These are phyloP conservation scores for Schizopygopsis pylzovi DNA, from an alignment of 2,797 vertebrate species.

Conservation along the genomic window DNA sequence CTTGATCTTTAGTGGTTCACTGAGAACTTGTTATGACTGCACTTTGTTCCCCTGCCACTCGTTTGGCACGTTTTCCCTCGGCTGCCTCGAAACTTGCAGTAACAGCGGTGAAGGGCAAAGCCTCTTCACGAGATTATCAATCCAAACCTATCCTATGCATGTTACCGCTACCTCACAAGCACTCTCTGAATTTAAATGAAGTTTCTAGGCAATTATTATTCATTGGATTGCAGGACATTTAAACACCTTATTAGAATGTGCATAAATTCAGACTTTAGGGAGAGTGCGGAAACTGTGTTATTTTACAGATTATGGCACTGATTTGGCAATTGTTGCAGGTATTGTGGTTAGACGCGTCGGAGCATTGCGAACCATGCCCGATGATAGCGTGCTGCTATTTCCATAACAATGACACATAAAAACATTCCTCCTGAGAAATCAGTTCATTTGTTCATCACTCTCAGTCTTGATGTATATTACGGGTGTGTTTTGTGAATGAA, in stretches of 20 bases:
- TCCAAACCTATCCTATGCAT: slow-evolving; percentile 26
- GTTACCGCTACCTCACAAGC: slow-evolving; percentile 15
- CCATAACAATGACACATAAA: slow-evolving; percentile 9
- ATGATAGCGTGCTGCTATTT: slow-evolving; percentile 18
- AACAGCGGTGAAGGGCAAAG: slow-evolving; percentile 17
- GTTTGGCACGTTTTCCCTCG: slow-evolving; percentile 34
- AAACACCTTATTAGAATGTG: slow-evolving; percentile 59
- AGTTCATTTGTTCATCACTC: slow-evolving; percentile 31
- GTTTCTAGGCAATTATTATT: slow-evolving; percentile 53
- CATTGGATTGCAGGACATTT: slow-evolving; percentile 47
- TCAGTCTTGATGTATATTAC: slow-evolving; percentile 12
- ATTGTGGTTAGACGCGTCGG: slow-evolving; percentile 13
- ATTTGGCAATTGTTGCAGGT: slow-evolving; percentile 25
- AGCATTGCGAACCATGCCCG: slow-evolving; percentile 14
- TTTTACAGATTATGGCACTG: slow-evolving; percentile 37
- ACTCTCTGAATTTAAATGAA: slow-evolving; percentile 52
- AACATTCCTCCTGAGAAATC: slow-evolving; percentile 15
- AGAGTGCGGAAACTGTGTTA: slow-evolving; percentile 23
- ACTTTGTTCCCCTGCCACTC: slow-evolving; percentile 36
- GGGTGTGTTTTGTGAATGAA: slow-evolving; percentile 23
- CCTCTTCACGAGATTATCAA: slow-evolving; percentile 24
- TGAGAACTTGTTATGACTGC: slow-evolving; percentile 30
- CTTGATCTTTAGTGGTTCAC: slow-evolving; percentile 33
- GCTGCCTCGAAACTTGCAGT: neutral
- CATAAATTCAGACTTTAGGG: slow-evolving; percentile 45